phyloP scores from a whole-genome alignment of 1,140 invertebrate species.

The Hyphantria cunea region DNA sequence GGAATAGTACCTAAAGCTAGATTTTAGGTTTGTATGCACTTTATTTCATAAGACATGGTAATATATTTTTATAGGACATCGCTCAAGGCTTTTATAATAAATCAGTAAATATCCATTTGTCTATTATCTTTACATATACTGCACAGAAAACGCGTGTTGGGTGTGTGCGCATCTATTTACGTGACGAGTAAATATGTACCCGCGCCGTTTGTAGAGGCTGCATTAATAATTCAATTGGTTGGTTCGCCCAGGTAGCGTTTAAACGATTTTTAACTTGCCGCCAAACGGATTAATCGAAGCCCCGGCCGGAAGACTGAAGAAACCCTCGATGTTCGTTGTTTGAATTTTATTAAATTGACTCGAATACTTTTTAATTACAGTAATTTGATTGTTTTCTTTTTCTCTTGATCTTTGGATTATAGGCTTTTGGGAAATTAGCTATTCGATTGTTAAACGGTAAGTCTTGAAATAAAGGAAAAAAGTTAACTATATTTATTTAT shows the following conservation, averaged over 20 bases:
- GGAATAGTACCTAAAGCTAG: too few species aligned
- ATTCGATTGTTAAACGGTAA: neutral
- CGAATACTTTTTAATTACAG: slow-evolving; percentile 28
- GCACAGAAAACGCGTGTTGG: slow-evolving; percentile 68
- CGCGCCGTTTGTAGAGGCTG: slow-evolving; percentile 75
- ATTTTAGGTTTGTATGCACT: too few species aligned
- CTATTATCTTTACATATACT: slow-evolving; percentile 47
- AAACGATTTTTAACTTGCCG: slow-evolving; percentile 79
- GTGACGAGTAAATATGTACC: slow-evolving; percentile 80
- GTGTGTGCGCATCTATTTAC: slow-evolving; percentile 81
- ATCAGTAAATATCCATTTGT: slow-evolving; percentile 41
- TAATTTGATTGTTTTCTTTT: slow-evolving; percentile 29
- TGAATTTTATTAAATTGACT: slow-evolving; percentile 32
- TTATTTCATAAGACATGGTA: too few species aligned
- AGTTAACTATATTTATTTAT: too few species aligned
- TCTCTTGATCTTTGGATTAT: slow-evolving; percentile 26
- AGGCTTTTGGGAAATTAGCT: slow-evolving; percentile 15
- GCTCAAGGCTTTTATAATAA: too few species aligned
- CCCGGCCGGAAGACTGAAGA: slow-evolving; percentile 37
- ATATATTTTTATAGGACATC: too few species aligned
- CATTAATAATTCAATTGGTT: slow-evolving; percentile 81
- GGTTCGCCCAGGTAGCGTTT: slow-evolving; percentile 74
- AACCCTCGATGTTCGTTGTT: slow-evolving; percentile 29
- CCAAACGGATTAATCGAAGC: slow-evolving; percentile 75
- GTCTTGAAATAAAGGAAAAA: neutral